Percentiles rank a stretch among this genome's conserved stretches.
These are phyloP conservation scores for Lerema accius DNA, from an alignment of 1,140 invertebrate species.

Conservation along the genomic window DNA sequence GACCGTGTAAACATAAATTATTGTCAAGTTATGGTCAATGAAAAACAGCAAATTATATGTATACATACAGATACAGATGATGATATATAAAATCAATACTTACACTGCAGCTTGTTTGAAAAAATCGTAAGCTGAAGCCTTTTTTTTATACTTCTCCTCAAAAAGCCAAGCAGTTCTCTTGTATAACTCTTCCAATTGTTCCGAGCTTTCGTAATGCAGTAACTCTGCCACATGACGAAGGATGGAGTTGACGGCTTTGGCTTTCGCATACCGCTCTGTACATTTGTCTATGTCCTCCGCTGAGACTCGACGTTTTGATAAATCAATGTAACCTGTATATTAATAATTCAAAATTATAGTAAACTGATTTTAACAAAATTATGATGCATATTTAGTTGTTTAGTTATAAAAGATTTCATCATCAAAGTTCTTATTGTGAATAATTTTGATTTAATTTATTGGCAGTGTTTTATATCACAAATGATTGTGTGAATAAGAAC, in stretches of 20 bases:
- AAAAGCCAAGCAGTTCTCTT: conserved; percentile 99
- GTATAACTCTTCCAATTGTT: conserved; percentile 97
- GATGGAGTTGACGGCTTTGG: conserved; percentile 99
- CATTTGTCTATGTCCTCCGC: conserved; percentile 99
- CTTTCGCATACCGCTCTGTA: conserved; percentile 99
- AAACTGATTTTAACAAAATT: too few species aligned
- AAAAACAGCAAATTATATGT: not conserved
- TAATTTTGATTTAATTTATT: too few species aligned
- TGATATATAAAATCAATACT: conserved; percentile 82
- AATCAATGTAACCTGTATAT: conserved; percentile 97
- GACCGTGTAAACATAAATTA: too few species aligned
- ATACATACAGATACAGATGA: not conserved
- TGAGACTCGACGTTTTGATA: conserved; percentile 99
- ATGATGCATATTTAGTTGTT: too few species aligned
- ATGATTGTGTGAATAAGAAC: too few species aligned
- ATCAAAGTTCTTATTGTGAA: too few species aligned
- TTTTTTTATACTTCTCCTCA: conserved; percentile 98
- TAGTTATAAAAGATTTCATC: too few species aligned
- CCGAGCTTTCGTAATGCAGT: conserved; percentile 94
- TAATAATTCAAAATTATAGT: too few species aligned
- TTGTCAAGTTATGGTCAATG: not conserved
- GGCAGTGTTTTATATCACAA: too few species aligned
- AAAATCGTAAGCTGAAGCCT: conserved; percentile 97
- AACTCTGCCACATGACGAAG: conserved; percentile 98
- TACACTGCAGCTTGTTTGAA: conserved; percentile 99